Conservation (phyloP, 2,888 invertebrate species). For the Melinaea marsaeus region DNA sequence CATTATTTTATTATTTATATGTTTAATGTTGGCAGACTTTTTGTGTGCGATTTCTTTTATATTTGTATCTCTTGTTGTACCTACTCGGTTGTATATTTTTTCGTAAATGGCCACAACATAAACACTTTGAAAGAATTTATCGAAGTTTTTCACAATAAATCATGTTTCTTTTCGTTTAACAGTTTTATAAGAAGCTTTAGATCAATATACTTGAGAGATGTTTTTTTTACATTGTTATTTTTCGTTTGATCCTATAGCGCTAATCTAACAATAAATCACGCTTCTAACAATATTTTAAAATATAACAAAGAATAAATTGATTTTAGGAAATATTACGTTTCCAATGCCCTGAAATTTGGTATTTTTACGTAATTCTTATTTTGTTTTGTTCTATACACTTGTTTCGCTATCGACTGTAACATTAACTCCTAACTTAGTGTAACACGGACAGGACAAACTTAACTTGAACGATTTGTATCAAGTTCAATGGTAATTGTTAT, state of each 20-base stretch:
- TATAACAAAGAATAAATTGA: too few relatives aligned
- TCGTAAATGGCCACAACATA: not conserved
- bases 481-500: constrained; percentile 25
- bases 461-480: constrained; percentile 7
- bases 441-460: constrained; percentile 6
- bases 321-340: too few relatives aligned
- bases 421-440: constrained; percentile 10
- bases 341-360: not conserved
- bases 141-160: constrained; percentile 1
- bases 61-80: not conserved
- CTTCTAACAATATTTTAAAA: too few relatives aligned
- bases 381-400: constrained; percentile 15
- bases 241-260: too few relatives aligned
- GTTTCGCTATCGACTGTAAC: constrained; percentile 6
- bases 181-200: not conserved
- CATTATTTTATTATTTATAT: too few relatives aligned
- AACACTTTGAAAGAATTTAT: not conserved
- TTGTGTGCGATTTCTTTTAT: not conserved
- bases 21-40: too few relatives aligned
- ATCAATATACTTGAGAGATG: not conserved
- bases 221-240: too few relatives aligned
- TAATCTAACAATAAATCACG: too few relatives aligned
- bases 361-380: constrained; percentile 4
- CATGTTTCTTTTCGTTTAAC: not conserved
- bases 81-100: not conserved